Percentiles rank a stretch among this genome's conserved stretches.
Conservation (phyloP, 2,888 invertebrate genomes). For the Pyrrhia umbra region DNA sequence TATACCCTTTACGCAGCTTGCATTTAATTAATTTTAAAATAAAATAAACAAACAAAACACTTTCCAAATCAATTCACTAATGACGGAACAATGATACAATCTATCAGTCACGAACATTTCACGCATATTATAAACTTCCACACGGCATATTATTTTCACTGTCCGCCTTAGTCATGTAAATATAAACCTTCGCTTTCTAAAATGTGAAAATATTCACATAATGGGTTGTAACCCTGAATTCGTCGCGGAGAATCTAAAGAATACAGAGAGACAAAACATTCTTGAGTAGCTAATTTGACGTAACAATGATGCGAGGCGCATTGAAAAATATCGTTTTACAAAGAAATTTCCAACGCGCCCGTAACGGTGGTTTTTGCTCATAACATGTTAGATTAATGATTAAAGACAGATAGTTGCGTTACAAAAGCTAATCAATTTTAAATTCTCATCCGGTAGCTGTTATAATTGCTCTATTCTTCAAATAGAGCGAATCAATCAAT, state of each 20-base stretch:
- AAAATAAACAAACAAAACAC: constrained; percentile 18
- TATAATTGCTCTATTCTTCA: constrained; percentile 74
- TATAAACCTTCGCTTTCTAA: constrained; percentile 88
- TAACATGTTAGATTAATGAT: constrained; percentile 52
- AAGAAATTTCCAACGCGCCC: constrained; percentile 36
- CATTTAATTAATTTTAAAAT: constrained; percentile 2
- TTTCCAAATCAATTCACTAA: constrained; percentile 37
- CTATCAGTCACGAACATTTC: constrained; percentile 74
- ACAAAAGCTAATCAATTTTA: constrained; percentile 65
- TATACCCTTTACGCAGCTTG: neutral
- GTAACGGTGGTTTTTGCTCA: constrained; percentile 56
- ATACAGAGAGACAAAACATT: constrained; percentile 57
- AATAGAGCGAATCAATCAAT: constrained; percentile 78
- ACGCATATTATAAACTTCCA: constrained; percentile 71
- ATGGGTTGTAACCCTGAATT: constrained; percentile 74
- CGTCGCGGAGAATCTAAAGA: constrained; percentile 65
- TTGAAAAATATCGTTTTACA: constrained; percentile 55
- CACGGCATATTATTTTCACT: constrained; percentile 67
- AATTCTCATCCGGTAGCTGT: constrained; percentile 72
- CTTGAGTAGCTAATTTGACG: constrained; percentile 67
- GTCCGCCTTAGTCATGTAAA: constrained; percentile 80
- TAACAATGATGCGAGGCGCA: constrained; percentile 67
- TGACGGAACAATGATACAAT: constrained; percentile 54
- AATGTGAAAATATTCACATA: constrained; percentile 81
- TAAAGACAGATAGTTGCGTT: constrained; percentile 48